Conservation (phyloP, 2,797 vertebrate genomes). For the Centroberyx gerrardi region DNA sequence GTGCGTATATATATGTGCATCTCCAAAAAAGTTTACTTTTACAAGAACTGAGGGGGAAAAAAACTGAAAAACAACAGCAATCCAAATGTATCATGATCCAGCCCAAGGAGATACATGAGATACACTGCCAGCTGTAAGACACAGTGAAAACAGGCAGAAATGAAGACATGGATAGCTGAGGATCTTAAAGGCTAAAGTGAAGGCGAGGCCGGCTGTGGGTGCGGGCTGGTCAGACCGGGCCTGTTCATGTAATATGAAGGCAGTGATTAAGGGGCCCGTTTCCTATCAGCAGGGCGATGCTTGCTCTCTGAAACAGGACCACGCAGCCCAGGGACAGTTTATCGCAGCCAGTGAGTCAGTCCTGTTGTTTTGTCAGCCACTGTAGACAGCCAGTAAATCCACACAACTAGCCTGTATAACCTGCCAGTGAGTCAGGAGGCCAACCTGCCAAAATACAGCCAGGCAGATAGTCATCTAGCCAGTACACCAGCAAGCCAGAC, state of each 20-base stretch:
- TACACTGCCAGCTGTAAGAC: too few species aligned
- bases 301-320: constrained; percentile 48
- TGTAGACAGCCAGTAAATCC: constrained; percentile 32
- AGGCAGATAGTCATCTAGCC: constrained; percentile 32
- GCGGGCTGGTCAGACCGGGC: background rate
- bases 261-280: constrained; percentile 53
- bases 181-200: background rate
- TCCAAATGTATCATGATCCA: too few species aligned
- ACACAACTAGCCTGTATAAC: constrained; percentile 58
- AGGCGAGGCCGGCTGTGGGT: constrained; percentile 36
- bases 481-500: constrained; percentile 37
- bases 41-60: too few species aligned
- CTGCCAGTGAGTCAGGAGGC: constrained; percentile 54
- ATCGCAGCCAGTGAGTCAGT: constrained; percentile 61
- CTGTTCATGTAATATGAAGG: too few species aligned
- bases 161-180: too few species aligned
- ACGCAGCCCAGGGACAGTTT: constrained; percentile 43
- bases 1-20: too few species aligned
- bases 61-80: too few species aligned
- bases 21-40: too few species aligned
- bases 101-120: too few species aligned
- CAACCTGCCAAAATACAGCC: constrained; percentile 52
- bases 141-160: too few species aligned
- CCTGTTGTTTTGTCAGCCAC: constrained; percentile 33
- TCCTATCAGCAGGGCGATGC: constrained; percentile 48